These are phyloP conservation scores for Callipepla squamata DNA, from an alignment of 2,113 vertebrate genomes.

Conservation along the genomic window DNA sequence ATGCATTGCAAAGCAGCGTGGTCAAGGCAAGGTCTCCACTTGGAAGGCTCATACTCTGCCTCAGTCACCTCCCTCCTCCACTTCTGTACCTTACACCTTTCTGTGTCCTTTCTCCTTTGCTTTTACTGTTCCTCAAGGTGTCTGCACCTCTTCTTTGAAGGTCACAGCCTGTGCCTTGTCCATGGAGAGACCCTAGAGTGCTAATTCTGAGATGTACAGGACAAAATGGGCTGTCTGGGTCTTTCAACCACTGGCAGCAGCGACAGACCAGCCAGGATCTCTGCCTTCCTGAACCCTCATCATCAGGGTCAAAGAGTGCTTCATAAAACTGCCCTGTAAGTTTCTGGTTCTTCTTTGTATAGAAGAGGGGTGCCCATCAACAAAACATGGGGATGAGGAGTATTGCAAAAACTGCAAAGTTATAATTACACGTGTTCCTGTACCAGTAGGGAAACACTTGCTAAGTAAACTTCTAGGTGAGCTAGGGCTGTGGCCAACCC, in stretches of 20 bases:
- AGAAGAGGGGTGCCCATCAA: background rate
- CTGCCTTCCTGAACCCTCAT: background rate
- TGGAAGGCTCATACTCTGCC: background rate
- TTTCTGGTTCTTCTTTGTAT: background rate
- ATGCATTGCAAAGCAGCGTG: background rate
- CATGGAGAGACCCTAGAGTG: fast-evolving
- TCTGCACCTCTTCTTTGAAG: background rate
- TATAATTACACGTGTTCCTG: background rate
- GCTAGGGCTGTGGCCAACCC: background rate
- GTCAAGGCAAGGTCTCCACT: background rate
- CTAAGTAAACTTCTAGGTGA: background rate
- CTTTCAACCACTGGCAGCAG: background rate
- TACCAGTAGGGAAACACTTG: background rate
- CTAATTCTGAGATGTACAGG: background rate
- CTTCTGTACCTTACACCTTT: background rate
- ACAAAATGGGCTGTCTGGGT: background rate
- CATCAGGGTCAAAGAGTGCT: background rate
- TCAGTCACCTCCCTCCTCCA: background rate
- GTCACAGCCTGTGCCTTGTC: background rate
- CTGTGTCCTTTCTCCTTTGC: background rate
- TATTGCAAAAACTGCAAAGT: background rate
- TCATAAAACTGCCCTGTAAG: background rate
- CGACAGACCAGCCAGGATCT: background rate
- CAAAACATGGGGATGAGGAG: background rate
- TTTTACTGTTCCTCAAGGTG: background rate